Evolutionary conservation across 2,888 invertebrate species (phyloP), one percentile per base, ranked within the genome.

Genomic region (Chrysodeixis includens): DNA sequence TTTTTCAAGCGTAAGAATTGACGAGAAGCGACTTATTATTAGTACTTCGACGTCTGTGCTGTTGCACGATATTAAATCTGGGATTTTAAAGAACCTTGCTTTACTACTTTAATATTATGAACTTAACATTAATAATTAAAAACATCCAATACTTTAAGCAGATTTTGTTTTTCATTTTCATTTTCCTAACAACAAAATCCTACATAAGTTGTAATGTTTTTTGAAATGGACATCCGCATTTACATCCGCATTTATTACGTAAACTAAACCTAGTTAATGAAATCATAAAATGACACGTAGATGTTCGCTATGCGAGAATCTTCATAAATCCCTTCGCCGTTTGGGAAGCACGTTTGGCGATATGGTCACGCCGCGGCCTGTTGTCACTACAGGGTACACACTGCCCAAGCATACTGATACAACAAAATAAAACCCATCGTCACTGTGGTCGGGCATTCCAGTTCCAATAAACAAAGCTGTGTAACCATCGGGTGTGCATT

Each of bases 271-370:
- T 35, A 3, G 14, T 10, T 10, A 32, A 9, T 10, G 32, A 32
- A 14, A 14, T 35, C 5, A 35, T 35, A 35, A 35, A 35, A 35
- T 14, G 35, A 5, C 12, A 40, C 40, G 10, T 9, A 14, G 14
- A 40, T 40, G n/a, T 40, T 1, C 12, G n/a, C 40, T 7, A 1
- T n/a, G n/a, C 6, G n/a, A n/a, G 40, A 40, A 40, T 40, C 14
- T 40, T 40, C 40, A 40, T 40, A n/a, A 40, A 40, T 14, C 40
- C 40, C 40, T 6, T 14, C n/a, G 40, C 40, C 40, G 40, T 40
- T n/a, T n/a, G 40, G n/a, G n/a, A 40, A 40, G 40, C 40, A 40
- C 40, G 40, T 40, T 40, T 40, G 40, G 40, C 40, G 40, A 40
- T 40, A 40, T 40, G n/a, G 40, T n/a, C 40, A 40, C n/a, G 40